phyloP scores from a whole-genome alignment of 2,797 vertebrate species.

The Aeoliscus strigatus region DNA sequence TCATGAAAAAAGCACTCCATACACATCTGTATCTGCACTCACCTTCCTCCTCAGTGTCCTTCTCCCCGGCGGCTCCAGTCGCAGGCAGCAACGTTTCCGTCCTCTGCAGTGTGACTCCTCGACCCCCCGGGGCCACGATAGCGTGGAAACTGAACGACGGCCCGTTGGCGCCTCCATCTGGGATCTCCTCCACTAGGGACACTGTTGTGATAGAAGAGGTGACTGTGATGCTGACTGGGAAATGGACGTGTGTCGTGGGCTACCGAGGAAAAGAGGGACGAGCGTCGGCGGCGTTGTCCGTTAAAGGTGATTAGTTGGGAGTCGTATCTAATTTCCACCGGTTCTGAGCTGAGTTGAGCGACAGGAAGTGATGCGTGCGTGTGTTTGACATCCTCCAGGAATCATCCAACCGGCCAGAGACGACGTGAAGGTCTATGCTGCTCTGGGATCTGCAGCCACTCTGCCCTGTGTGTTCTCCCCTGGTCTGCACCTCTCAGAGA shows the following conservation, averaged over 20 bases:
- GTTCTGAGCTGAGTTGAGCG: no score
- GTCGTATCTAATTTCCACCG: no score
- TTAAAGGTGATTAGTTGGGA: slow-evolving; percentile 74
- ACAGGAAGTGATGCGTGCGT: no score
- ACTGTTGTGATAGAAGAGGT: slow-evolving; percentile 4
- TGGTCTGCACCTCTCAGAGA: slow-evolving; percentile 11
- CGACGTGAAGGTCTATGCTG: slow-evolving; percentile 52
- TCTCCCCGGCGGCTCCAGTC: slow-evolving; percentile 32
- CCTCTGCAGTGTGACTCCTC: slow-evolving; percentile 54
- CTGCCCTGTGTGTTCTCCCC: slow-evolving; percentile 71
- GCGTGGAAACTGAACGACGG: slow-evolving; percentile 56
- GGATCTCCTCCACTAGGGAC: fast-evolving
- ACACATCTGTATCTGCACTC: no score
- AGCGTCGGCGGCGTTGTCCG: slow-evolving; percentile 44
- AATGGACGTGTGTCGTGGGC: slow-evolving; percentile 64
- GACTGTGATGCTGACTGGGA: slow-evolving; percentile 35
- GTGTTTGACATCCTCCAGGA: no score
- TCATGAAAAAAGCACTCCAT: no score
- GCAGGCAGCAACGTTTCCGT: slow-evolving; percentile 28
- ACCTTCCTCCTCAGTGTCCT: slow-evolving; percentile 54
- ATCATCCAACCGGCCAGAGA: slow-evolving; percentile 56
- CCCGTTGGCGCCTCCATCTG: background rate
- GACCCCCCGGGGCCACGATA: background rate
- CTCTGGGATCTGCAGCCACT: slow-evolving; percentile 53
- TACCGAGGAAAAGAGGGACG: background rate